Percentiles rank a stretch among this genome's conserved stretches.
Conservation (phyloP, 2,888 invertebrate species). For the Bhutanitis thaidina region DNA sequence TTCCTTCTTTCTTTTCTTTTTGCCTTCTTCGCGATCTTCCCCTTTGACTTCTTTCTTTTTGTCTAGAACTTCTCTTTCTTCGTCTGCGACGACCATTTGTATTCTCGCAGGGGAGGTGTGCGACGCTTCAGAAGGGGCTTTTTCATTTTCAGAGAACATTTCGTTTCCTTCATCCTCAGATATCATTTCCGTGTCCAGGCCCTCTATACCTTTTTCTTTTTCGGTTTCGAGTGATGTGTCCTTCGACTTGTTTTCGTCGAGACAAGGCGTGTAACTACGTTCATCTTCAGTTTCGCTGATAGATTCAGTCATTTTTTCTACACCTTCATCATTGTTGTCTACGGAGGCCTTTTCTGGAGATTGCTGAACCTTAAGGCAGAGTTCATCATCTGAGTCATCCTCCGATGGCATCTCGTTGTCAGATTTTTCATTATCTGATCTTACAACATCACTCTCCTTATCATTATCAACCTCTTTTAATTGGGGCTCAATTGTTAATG, state of each 20-base stretch:
- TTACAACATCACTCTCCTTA: slow-evolving; percentile 7
- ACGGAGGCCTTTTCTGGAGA: slow-evolving; percentile 43
- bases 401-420: slow-evolving; percentile 17
- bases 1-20: slow-evolving; percentile 76
- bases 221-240: slow-evolving; percentile 57
- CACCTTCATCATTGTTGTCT: slow-evolving; percentile 33
- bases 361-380: slow-evolving; percentile 22
- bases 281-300: slow-evolving; percentile 83
- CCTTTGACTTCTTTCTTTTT: slow-evolving; percentile 43
- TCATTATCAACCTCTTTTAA: slow-evolving; percentile 6
- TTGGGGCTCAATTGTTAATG: not conserved
- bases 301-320: slow-evolving; percentile 77
- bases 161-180: slow-evolving; percentile 86
- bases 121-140: slow-evolving; percentile 57
- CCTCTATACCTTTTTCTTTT: slow-evolving; percentile 71
- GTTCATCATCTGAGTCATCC: slow-evolving; percentile 23
- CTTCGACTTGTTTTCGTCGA: slow-evolving; percentile 82
- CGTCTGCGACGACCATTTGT: slow-evolving; percentile 54
- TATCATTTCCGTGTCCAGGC: slow-evolving; percentile 86
- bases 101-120: slow-evolving; percentile 41
- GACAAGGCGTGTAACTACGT: slow-evolving; percentile 85
- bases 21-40: slow-evolving; percentile 42
- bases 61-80: slow-evolving; percentile 78
- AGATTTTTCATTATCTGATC: slow-evolving; percentile 21
- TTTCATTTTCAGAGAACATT: slow-evolving; percentile 81